Conservation (phyloP, 1,140 invertebrate species). For the Argopecten irradians region DNA sequence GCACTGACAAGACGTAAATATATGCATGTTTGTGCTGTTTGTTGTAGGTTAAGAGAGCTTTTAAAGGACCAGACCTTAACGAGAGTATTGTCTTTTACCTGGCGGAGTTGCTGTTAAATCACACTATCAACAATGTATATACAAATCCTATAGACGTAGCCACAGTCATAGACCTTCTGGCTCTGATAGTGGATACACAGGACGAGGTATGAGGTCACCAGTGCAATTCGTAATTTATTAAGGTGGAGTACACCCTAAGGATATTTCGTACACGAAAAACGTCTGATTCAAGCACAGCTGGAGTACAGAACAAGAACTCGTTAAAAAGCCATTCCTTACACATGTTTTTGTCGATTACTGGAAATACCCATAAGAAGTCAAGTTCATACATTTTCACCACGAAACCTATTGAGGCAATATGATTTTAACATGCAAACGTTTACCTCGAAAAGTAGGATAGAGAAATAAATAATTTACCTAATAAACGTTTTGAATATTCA, state of each 20-base stretch:
- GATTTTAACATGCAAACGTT: too few species aligned
- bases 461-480: not conserved
- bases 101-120: constrained; percentile 65
- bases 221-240: not conserved
- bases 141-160: constrained; percentile 74
- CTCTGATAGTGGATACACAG: constrained; percentile 69
- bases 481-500: constrained; percentile 25
- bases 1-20: not conserved
- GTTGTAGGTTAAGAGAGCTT: not conserved
- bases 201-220: constrained; percentile 62
- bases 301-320: too few species aligned
- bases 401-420: too few species aligned
- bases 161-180: constrained; percentile 73
- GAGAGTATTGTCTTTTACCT: constrained; percentile 65
- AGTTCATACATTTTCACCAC: too few species aligned
- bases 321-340: too few species aligned
- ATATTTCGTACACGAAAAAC: too few species aligned
- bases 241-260: too few species aligned
- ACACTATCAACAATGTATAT: constrained; percentile 65
- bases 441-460: too few species aligned
- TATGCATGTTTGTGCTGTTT: not conserved
- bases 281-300: too few species aligned
- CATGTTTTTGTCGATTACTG: too few species aligned
- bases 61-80: constrained; percentile 52
- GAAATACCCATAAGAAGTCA: too few species aligned